Evolutionary conservation across 2,113 vertebrate genomes (phyloP), one percentile per base, ranked within the genome.

Genomic region (Takifugu flavidus): DNA sequence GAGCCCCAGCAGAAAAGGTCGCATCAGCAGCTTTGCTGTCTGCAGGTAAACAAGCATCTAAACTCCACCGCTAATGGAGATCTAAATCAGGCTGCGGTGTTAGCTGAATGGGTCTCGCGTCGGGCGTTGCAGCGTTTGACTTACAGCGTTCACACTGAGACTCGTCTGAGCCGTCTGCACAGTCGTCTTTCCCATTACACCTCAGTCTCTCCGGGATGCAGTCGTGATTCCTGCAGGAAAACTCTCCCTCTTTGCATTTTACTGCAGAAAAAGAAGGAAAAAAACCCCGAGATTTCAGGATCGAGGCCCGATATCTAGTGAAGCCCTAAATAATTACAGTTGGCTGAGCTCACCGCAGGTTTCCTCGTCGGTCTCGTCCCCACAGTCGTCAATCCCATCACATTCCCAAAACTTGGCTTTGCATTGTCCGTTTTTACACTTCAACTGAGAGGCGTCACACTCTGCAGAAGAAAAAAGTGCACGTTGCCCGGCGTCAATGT

Each of bases 321-420:
- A 39, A 10, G 2, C 5, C 0, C 34, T 1, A 10, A 39, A 11
- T 39, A 39, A 39, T 11, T 11, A 1, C 2, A 11, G 34, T 11
- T 6, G 1, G 7, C 2, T 47, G 4, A 5, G 69, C 94, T 85
- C 75, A 98, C 96, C 85, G 67, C 96, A 98, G 31, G 78, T 75
- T 11, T 84, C 82, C 42, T 98, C 96, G 0, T 98, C 96, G 0
- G 91, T 94, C 82, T 79, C 79, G 78, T 98, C 96, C 0, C 93
- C 95, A 0, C 96, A 98, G 88, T 98, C 96, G 0, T 96, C 85
- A 0, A 92, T 72, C 0, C 82, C 87, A 8, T 98, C 94, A 0
- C 96, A 98, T n/a, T 85, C 27, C 94, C 94, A 98, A 71, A 91
- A 91, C 2, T 77, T 88, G 0, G 95, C 90, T 62, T 97, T 98